Percentiles rank a stretch among this genome's conserved stretches.
phyloP scores from a whole-genome alignment of 2,113 vertebrate genomes.

The Bettongia penicillata region DNA sequence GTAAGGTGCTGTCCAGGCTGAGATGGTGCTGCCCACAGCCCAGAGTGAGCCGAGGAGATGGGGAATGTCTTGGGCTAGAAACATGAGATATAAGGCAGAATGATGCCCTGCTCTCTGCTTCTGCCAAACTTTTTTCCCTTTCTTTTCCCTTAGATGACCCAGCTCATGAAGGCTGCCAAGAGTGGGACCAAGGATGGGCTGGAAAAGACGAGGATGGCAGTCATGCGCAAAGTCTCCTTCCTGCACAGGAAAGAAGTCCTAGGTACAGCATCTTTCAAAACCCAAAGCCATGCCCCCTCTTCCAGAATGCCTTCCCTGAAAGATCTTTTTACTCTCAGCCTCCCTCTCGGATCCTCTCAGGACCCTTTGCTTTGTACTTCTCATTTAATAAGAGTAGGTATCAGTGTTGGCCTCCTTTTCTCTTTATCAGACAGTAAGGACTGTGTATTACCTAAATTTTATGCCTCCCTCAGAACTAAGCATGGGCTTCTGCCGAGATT shows the following conservation, averaged over 20 bases:
- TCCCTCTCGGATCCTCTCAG: background rate
- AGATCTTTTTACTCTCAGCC: background rate
- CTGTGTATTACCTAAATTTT: too few relatives aligned
- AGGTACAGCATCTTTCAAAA: constrained; percentile 79
- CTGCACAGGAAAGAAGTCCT: constrained; percentile 91
- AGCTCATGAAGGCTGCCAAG: constrained; percentile 95
- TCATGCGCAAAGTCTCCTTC: constrained; percentile 94
- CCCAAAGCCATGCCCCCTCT: rapidly evolving
- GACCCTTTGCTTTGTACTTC: background rate
- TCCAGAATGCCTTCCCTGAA: background rate
- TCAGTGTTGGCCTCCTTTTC: background rate
- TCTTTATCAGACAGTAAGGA: background rate
- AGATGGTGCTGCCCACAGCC: background rate
- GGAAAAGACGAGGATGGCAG: constrained; percentile 94
- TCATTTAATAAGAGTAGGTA: background rate
- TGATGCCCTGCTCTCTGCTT: background rate
- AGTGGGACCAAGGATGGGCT: constrained; percentile 96
- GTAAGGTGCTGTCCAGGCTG: background rate
- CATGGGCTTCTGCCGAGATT: background rate
- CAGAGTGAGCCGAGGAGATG: background rate
- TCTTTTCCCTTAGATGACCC: constrained; percentile 89
- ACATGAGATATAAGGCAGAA: background rate
- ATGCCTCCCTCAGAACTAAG: background rate
- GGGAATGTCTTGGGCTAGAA: background rate
- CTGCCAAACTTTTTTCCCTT: constrained; percentile 21